A percentile compares a stretch with the other conserved stretches of the same genome.
Evolutionary conservation across 2,797 vertebrate species (phyloP).

Genomic region (Premnoplex brunnescens): DNA sequence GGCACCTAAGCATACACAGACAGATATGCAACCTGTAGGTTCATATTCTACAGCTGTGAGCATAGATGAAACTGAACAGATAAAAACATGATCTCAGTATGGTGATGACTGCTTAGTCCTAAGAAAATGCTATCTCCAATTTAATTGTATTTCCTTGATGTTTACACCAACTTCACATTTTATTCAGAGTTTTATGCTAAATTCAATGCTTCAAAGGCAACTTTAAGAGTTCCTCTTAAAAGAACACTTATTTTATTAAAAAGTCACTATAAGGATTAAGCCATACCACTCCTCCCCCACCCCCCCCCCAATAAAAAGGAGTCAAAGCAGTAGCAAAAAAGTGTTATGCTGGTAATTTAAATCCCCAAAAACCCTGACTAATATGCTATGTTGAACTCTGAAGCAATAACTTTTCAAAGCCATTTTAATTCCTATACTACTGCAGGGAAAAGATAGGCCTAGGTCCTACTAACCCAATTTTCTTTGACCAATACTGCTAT

Average conservation of each 20-base stretch:
- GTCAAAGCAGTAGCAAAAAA: background rate
- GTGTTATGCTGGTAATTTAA: background rate
- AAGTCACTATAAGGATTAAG: background rate
- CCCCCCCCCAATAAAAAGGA: background rate
- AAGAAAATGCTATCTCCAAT: background rate
- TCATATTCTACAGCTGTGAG: background rate
- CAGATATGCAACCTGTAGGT: background rate
- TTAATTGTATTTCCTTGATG: background rate
- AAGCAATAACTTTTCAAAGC: background rate
- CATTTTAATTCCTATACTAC: background rate
- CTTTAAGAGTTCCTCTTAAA: background rate
- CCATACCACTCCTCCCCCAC: no score
- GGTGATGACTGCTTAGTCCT: background rate
- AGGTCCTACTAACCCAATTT: background rate
- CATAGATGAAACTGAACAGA: background rate
- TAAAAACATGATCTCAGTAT: background rate
- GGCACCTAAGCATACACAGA: background rate
- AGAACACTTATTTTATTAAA: background rate
- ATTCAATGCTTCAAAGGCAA: background rate
- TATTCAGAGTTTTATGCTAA: background rate
- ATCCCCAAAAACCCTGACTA: background rate
- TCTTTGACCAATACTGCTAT: background rate
- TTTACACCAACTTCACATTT: background rate
- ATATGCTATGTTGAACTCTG: background rate
- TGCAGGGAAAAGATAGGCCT: background rate